Conservation (phyloP, 2,888 invertebrate genomes). For the Lasioglossum pauxillum region DNA sequence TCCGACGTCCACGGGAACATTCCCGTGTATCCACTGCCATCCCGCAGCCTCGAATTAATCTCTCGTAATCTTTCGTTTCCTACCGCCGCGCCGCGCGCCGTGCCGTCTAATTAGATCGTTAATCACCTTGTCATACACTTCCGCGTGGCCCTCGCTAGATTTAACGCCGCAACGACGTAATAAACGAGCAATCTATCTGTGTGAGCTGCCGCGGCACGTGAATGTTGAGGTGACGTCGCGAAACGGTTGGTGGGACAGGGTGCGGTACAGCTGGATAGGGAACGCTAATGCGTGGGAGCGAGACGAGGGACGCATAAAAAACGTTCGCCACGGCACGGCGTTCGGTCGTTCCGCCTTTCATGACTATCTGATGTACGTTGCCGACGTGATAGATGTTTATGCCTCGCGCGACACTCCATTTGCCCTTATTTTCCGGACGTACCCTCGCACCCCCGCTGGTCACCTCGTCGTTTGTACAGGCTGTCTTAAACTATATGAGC, state of each 20-base stretch:
- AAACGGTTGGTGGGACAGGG: neutral
- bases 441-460: slow-evolving; percentile 9
- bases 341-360: slow-evolving; percentile 70
- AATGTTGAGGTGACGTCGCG: slow-evolving; percentile 5
- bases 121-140: slow-evolving; percentile 58
- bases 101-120: slow-evolving; percentile 59
- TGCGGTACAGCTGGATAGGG: neutral
- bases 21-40: neutral
- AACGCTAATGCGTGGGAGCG: neutral
- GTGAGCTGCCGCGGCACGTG: slow-evolving; percentile 25
- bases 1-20: neutral
- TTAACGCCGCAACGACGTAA: slow-evolving; percentile 51
- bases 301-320: slow-evolving; percentile 48
- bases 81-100: slow-evolving; percentile 19
- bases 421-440: slow-evolving; percentile 67
- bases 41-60: slow-evolving; percentile 28
- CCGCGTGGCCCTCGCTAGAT: slow-evolving; percentile 46
- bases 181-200: slow-evolving; percentile 58
- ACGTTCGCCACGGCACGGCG: slow-evolving; percentile 47
- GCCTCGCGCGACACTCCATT: slow-evolving; percentile 66
- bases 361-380: slow-evolving; percentile 77
- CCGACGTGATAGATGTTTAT: slow-evolving; percentile 69
- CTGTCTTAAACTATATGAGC: neutral
- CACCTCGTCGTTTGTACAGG: slow-evolving; percentile 25
- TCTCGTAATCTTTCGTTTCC: slow-evolving; percentile 39